Conservation (phyloP, 1,140 invertebrate genomes). For the Cyclargus thomasi region DNA sequence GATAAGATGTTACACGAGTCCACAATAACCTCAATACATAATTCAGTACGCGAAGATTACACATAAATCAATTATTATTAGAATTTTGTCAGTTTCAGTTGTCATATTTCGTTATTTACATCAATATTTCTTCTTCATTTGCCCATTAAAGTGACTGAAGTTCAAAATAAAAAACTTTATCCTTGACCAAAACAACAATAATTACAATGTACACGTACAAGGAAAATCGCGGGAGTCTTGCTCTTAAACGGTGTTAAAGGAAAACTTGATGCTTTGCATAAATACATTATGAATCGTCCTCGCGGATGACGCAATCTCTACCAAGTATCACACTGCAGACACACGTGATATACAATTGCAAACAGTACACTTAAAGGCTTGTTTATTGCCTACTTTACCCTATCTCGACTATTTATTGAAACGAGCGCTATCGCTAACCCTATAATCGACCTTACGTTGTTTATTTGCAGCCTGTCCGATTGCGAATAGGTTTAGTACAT, state of each 20-base stretch:
- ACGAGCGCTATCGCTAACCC: not conserved
- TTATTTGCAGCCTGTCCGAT: not conserved
- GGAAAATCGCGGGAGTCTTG: not conserved
- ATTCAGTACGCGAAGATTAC: too few relatives aligned
- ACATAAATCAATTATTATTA: too few relatives aligned
- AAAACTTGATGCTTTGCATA: not conserved
- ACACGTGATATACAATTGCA: constrained; percentile 1
- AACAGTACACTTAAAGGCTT: not conserved
- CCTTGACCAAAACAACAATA: too few relatives aligned
- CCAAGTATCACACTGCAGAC: constrained; percentile 10
- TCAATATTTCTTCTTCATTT: too few relatives aligned
- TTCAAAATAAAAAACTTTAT: too few relatives aligned
- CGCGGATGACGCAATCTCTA: not conserved
- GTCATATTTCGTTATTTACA: not conserved
- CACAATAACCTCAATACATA: not conserved
- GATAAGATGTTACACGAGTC: not conserved
- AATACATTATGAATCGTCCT: constrained; percentile 8
- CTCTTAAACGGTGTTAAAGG: not conserved
- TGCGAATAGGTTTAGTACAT: not conserved
- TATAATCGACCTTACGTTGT: not conserved
- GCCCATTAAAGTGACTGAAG: too few relatives aligned
- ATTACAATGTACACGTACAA: not conserved
- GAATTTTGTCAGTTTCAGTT: not conserved
- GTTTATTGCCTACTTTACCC: not conserved
- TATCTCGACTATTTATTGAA: not conserved